Percentiles rank a stretch among this genome's conserved stretches.
These are phyloP conservation scores for Ochotona princeps DNA, from an alignment of 2,113 vertebrate genomes.

Conservation along the genomic window DNA sequence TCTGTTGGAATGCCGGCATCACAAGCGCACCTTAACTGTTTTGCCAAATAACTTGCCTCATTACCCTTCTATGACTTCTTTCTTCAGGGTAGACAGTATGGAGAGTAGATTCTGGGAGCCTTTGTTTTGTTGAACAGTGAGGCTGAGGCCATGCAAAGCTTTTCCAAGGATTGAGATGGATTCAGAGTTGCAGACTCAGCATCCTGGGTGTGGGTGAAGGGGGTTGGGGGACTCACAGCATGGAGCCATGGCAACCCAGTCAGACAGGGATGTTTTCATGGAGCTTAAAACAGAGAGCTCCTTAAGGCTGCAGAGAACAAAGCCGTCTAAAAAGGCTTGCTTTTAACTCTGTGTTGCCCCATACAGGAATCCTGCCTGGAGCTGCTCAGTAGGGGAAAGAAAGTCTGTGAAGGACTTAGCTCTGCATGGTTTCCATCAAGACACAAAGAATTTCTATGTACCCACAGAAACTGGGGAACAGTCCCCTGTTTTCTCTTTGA, in stretches of 20 bases:
- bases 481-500: constrained; percentile 46
- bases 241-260: background rate
- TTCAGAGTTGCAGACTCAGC: background rate
- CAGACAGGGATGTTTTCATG: constrained; percentile 34
- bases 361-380: background rate
- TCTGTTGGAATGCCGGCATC: too few relatives aligned
- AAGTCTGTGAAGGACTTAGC: constrained; percentile 19
- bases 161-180: constrained; percentile 19
- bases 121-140: constrained; percentile 18
- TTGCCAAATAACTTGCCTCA: too few relatives aligned
- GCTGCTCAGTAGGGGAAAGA: background rate
- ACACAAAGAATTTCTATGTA: constrained; percentile 47
- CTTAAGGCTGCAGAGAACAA: constrained; percentile 60
- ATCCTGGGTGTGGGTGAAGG: background rate
- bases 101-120: constrained; percentile 4
- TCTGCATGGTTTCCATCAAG: constrained; percentile 41
- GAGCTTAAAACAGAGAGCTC: constrained; percentile 36
- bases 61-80: background rate
- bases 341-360: constrained; percentile 24
- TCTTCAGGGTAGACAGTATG: constrained; percentile 40
- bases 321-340: constrained; percentile 47
- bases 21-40: too few relatives aligned
- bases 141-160: background rate
- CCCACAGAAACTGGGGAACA: constrained; percentile 28
- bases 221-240: background rate